These are phyloP conservation scores for Perithous albicinctus DNA, from an alignment of 2,888 invertebrate species.

Conservation along the genomic window DNA sequence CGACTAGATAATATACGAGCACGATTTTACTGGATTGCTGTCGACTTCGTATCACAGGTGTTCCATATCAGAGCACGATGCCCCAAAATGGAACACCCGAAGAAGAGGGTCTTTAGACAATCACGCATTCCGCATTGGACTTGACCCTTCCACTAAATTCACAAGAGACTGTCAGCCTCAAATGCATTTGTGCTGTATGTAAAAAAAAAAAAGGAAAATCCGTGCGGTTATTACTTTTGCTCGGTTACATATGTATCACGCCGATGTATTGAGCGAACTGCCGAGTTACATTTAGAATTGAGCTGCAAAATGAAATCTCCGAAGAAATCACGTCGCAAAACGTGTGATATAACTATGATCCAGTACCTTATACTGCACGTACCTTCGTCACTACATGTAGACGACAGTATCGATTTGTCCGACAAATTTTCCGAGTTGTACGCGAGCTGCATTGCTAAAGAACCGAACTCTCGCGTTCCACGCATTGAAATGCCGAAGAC, in stretches of 20 bases:
- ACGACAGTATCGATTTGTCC: conserved; percentile 65
- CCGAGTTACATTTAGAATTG: conserved; percentile 9
- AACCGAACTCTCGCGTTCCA: conserved; percentile 20
- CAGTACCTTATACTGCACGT: conserved; percentile 3
- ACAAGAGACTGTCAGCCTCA: background rate
- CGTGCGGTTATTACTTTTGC: background rate
- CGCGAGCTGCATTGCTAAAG: conserved; percentile 59
- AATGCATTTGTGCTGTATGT: background rate
- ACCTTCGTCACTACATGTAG: conserved; percentile 3
- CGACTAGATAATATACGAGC: conserved; percentile 28
- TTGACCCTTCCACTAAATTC: too few relatives aligned
- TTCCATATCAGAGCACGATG: too few relatives aligned
- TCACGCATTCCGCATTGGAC: too few relatives aligned
- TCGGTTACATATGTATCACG: background rate
- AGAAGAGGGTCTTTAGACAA: too few relatives aligned
- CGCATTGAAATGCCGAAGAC: conserved; percentile 29
- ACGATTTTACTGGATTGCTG: background rate
- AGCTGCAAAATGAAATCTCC: conserved; percentile 24
- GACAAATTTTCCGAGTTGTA: conserved; percentile 66
- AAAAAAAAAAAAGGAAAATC: conserved; percentile 10
- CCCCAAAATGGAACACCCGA: too few relatives aligned
- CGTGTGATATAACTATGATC: background rate
- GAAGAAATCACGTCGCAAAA: conserved; percentile 51
- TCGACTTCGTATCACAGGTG: background rate
- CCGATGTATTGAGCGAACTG: conserved; percentile 13